Evolutionary conservation across 2,113 vertebrate species (phyloP).

Genomic region (Camelus dromedarius): DNA sequence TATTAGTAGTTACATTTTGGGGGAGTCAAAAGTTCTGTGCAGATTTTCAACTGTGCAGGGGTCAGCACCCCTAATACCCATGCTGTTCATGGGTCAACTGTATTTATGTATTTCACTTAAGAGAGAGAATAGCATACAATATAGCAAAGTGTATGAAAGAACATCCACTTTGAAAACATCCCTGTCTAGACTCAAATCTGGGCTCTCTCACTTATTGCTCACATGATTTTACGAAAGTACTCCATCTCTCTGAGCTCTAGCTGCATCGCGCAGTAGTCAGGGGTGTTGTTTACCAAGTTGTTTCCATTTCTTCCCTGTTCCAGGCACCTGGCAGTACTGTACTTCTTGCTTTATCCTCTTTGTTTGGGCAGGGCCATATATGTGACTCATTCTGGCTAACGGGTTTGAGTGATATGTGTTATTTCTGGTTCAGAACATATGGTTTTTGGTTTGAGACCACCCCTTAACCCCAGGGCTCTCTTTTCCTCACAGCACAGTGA

Average conservation of each 20-base stretch:
- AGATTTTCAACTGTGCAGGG: not conserved
- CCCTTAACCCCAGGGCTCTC: not conserved
- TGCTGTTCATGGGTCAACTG: not conserved
- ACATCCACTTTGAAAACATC: not conserved
- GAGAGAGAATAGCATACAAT: not conserved
- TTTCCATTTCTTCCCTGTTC: not conserved
- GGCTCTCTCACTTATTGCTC: not conserved
- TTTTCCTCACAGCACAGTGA: not conserved
- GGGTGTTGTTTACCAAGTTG: not conserved
- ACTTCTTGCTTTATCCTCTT: not conserved
- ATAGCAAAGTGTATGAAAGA: not conserved
- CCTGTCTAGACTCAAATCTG: not conserved
- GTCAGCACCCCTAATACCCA: not conserved
- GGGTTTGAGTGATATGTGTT: not conserved
- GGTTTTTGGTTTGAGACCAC: not conserved
- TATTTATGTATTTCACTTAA: not conserved
- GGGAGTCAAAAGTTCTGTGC: not conserved
- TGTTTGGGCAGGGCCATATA: not conserved
- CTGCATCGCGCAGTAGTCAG: not conserved
- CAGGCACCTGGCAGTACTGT: not conserved
- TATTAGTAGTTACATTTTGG: not conserved
- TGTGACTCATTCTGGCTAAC: not conserved
- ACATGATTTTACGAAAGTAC: not conserved
- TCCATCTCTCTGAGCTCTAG: not conserved
- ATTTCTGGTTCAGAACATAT: not conserved